Evolutionary conservation across 2,888 invertebrate genomes (phyloP).

Genomic region (Thelaira solivaga): DNA sequence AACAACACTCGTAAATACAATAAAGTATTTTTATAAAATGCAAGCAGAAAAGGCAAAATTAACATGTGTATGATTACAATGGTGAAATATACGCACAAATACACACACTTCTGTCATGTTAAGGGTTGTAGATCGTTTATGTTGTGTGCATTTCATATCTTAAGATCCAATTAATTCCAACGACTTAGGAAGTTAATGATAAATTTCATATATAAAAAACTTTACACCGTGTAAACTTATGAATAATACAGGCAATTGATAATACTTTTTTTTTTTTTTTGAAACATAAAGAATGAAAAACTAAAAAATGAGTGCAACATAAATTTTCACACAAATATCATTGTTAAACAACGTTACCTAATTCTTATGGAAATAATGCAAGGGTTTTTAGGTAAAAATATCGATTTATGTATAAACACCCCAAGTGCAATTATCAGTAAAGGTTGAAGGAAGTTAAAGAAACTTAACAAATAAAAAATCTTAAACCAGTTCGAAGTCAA

Average conservation of each 20-base stretch:
- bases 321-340: slow-evolving; percentile 42
- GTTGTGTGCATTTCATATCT: slow-evolving; percentile 24
- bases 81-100: slow-evolving; percentile 6
- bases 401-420: not conserved
- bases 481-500: no score
- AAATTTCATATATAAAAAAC: slow-evolving; percentile 27
- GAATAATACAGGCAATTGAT: not conserved
- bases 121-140: slow-evolving; percentile 39
- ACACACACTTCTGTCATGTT: not conserved
- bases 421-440: no score
- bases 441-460: not conserved
- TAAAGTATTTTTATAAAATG: not conserved
- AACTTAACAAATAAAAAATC: no score
- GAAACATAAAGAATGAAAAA: slow-evolving; percentile 16
- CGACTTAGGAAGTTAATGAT: slow-evolving; percentile 30
- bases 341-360: not conserved
- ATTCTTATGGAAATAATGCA: not conserved
- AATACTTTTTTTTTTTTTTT: not conserved
- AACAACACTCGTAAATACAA: not conserved
- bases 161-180: slow-evolving; percentile 53
- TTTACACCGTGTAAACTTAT: slow-evolving; percentile 57
- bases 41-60: not conserved
- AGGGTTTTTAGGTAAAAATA: not conserved
- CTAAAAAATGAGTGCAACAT: slow-evolving; percentile 19
- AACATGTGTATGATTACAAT: slow-evolving; percentile 58